Conservation (phyloP, 2,113 vertebrate genomes). For the Petroica traversi region DNA sequence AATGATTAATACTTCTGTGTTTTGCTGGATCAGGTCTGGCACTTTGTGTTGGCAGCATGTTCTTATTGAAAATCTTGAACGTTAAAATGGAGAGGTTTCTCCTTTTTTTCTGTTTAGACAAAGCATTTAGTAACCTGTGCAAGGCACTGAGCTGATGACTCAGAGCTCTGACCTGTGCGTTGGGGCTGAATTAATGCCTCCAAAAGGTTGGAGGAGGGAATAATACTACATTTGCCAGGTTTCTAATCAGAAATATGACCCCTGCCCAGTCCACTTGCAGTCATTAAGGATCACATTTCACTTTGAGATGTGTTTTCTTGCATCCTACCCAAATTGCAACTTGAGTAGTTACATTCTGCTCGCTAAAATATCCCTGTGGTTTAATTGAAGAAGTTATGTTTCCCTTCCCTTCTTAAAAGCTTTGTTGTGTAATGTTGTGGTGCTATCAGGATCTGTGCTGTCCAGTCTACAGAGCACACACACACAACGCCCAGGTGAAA, state of each 20-base stretch:
- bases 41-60: neutral
- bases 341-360: conserved; percentile 41
- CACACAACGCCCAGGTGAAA: neutral
- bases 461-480: neutral
- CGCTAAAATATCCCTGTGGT: conserved; percentile 8
- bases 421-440: neutral
- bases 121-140: conserved; percentile 18
- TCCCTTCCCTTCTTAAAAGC: neutral
- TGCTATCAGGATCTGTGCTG: neutral
- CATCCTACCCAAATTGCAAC: conserved; percentile 48
- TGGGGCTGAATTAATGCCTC: conserved; percentile 8
- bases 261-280: conserved; percentile 32
- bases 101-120: neutral
- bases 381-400: conserved; percentile 31
- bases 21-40: conserved; percentile 15
- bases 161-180: conserved; percentile 22
- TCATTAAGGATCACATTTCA: conserved; percentile 40
- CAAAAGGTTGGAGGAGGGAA: conserved; percentile 4
- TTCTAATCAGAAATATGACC: conserved; percentile 55
- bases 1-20: conserved; percentile 37
- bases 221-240: conserved; percentile 14
- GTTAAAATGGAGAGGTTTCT: neutral
- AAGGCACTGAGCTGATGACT: neutral
- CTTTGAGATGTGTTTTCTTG: conserved; percentile 36
- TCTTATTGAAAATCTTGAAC: neutral